Evolutionary conservation across 2,888 invertebrate species (phyloP).

Genomic region (Poecilus cupreus): DNA sequence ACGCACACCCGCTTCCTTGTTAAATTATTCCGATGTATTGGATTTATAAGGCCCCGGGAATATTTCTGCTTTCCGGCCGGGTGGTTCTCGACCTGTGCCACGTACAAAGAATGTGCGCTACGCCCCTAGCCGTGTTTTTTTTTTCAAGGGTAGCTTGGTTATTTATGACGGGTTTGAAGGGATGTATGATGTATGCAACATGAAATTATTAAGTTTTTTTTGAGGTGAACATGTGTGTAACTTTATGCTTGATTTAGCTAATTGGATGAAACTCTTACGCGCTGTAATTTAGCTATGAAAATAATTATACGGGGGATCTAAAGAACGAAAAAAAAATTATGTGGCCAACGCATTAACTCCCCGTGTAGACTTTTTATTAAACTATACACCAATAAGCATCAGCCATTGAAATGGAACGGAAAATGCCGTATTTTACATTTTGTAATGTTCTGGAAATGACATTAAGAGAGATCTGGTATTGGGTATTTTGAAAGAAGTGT

Average conservation of each 20-base stretch:
- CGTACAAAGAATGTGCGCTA: constrained; percentile 32
- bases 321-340: too few species aligned
- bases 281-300: not conserved
- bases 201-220: constrained; percentile 7
- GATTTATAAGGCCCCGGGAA: constrained; percentile 61
- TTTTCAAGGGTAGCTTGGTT: constrained; percentile 16
- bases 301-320: too few species aligned
- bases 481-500: too few species aligned
- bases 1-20: constrained; percentile 62
- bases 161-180: not conserved
- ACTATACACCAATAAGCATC: too few species aligned
- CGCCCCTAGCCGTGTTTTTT: not conserved
- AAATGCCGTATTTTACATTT: too few species aligned
- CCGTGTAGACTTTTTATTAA: too few species aligned
- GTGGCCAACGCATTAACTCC: too few species aligned
- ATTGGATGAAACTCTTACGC: not conserved
- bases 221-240: not conserved
- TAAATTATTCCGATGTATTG: constrained; percentile 68
- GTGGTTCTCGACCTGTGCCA: constrained; percentile 7
- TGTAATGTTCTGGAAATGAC: too few species aligned
- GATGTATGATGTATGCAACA: constrained; percentile 8
- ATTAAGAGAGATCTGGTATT: too few species aligned
- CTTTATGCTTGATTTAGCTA: not conserved
- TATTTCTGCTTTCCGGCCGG: constrained; percentile 44
- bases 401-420: too few species aligned